A percentile compares a stretch with the other conserved stretches of the same genome.
Evolutionary conservation across 2,113 vertebrate species (phyloP).

Genomic region (Candoia aspera): DNA sequence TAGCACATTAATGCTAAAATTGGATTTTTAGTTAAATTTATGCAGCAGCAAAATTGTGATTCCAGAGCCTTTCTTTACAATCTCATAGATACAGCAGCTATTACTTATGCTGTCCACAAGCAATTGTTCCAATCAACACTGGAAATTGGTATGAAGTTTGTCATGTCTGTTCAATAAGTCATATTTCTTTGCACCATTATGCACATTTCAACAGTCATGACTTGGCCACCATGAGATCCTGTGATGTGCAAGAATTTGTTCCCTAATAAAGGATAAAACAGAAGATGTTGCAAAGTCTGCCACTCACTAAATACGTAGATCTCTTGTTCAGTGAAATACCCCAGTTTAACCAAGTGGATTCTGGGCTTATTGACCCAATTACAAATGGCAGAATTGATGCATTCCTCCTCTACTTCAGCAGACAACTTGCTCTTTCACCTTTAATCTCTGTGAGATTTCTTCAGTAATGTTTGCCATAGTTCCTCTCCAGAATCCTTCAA

Average conservation of each 20-base stretch:
- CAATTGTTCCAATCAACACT: background rate
- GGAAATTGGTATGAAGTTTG: background rate
- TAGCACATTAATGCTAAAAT: background rate
- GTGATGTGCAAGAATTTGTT: background rate
- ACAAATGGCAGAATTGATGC: background rate
- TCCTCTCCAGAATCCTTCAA: background rate
- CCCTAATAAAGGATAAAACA: background rate
- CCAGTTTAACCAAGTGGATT: background rate
- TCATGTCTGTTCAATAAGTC: background rate
- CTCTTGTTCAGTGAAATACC: background rate
- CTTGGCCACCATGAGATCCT: background rate
- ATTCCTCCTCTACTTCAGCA: background rate
- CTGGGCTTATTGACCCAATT: no score
- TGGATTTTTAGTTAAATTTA: background rate
- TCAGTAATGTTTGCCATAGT: background rate
- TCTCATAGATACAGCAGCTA: background rate
- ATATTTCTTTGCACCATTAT: background rate
- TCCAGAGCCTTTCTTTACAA: background rate
- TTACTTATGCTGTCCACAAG: background rate
- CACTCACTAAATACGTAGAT: background rate
- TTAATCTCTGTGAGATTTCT: background rate
- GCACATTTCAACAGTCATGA: background rate
- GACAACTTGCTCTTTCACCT: background rate
- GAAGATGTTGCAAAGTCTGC: background rate
- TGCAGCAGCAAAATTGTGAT: background rate